A percentile compares a stretch with the other conserved stretches of the same genome.
Evolutionary conservation across 2,888 invertebrate species (phyloP).

Genomic region (Uloborus plumipes): DNA sequence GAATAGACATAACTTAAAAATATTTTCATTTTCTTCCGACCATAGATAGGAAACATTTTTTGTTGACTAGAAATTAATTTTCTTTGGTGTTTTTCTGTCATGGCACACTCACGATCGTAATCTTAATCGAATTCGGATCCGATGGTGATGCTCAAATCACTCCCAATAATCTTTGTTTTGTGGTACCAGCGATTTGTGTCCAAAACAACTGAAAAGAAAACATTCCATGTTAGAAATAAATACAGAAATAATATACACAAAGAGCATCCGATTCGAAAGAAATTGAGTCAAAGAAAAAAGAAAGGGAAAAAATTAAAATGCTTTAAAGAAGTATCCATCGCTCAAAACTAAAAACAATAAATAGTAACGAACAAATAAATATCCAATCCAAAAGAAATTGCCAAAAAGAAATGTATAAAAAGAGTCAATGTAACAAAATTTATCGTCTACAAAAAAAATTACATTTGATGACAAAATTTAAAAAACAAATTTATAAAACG

Average conservation of each 20-base stretch:
- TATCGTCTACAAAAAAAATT: background rate
- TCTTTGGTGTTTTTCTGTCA: background rate
- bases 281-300: background rate
- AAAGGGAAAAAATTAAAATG: background rate
- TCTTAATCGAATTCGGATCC: slow-evolving; percentile 93
- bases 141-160: slow-evolving; percentile 93
- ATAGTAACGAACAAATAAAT: too few relatives aligned
- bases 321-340: background rate
- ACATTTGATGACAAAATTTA: background rate
- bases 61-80: too few relatives aligned
- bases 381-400: too few relatives aligned
- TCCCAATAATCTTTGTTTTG: slow-evolving; percentile 86
- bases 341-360: background rate
- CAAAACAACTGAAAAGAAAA: slow-evolving; percentile 81
- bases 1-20: too few relatives aligned
- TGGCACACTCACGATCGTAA: background rate
- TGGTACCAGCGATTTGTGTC: slow-evolving; percentile 98
- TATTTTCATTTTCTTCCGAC: too few relatives aligned
- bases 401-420: too few relatives aligned
- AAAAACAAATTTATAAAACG: background rate
- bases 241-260: background rate
- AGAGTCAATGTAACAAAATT: too few relatives aligned
- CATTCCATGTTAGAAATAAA: slow-evolving; percentile 1
- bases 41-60: too few relatives aligned
- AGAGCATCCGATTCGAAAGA: slow-evolving; percentile 1